Evolutionary conservation across 2,888 invertebrate species (phyloP).

Genomic region (Coelinius sp.): DNA sequence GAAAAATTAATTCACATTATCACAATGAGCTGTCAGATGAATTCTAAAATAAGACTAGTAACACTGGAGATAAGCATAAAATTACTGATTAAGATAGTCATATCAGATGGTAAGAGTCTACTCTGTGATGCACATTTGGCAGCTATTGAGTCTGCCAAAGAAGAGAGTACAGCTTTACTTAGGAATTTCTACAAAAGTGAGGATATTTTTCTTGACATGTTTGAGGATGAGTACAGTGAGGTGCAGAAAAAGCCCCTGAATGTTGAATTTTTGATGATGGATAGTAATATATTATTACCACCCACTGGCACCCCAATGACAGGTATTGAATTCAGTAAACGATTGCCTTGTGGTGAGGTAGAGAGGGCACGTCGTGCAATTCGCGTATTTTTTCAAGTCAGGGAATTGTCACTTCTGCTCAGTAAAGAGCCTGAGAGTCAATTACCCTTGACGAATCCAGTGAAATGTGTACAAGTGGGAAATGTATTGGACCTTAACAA

Average conservation of each 20-base stretch:
- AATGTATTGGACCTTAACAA: conserved; percentile 97
- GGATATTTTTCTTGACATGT: conserved; percentile 98
- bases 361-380: conserved; percentile 91
- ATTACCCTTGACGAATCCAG: conserved; percentile 90
- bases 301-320: conserved; percentile 97
- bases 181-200: conserved; percentile 96
- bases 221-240: conserved; percentile 97
- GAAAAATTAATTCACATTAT: conserved; percentile 89
- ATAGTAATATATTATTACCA: conserved; percentile 93
- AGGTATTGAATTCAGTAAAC: conserved; percentile 93
- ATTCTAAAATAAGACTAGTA: conserved; percentile 90
- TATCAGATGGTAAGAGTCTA: conserved; percentile 74
- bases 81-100: conserved; percentile 80
- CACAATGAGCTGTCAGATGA: conserved; percentile 86
- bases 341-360: conserved; percentile 96
- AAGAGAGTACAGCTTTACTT: conserved; percentile 87
- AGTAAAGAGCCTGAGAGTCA: conserved; percentile 87
- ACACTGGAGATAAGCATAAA: conserved; percentile 92
- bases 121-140: conserved; percentile 80
- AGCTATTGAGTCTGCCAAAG: conserved; percentile 80
- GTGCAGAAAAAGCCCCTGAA: conserved; percentile 89
- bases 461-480: conserved; percentile 91
- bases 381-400: conserved; percentile 90
- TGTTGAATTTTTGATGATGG: conserved; percentile 97
- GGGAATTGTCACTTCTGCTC: conserved; percentile 84